phyloP scores from a whole-genome alignment of 2,888 invertebrate genomes.

The Gymnocheta viridis region DNA sequence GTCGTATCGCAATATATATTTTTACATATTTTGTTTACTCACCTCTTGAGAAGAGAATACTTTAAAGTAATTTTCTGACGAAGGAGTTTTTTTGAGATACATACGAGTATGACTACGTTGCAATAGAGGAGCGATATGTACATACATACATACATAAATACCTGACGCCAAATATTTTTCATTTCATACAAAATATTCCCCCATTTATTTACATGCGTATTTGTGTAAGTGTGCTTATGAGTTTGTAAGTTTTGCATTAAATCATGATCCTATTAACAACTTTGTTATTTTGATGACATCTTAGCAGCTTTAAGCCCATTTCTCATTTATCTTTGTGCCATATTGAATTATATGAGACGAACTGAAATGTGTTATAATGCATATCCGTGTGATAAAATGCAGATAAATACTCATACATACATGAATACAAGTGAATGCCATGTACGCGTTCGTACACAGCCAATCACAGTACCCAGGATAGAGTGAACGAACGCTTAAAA shows the following conservation, averaged over 20 bases:
- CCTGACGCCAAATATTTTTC: background rate
- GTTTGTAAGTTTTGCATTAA: background rate
- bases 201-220: background rate
- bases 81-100: too few species aligned
- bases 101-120: too few species aligned
- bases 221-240: background rate
- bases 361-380: slow-evolving; percentile 1
- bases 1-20: too few species aligned
- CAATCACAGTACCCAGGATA: background rate
- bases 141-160: background rate
- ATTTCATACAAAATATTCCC: background rate
- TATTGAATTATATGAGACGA: slow-evolving; percentile 51
- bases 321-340: slow-evolving; percentile 59
- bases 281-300: slow-evolving; percentile 57
- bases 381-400: background rate
- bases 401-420: background rate
- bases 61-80: too few species aligned
- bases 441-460: background rate
- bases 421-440: too few species aligned
- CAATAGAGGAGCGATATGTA: too few species aligned
- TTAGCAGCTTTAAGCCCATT: slow-evolving; percentile 58
- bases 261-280: slow-evolving; percentile 46
- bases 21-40: too few species aligned
- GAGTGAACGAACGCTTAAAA: background rate
- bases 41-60: too few species aligned